Conservation (phyloP, 2,113 vertebrate genomes). For the Limanda limanda region DNA sequence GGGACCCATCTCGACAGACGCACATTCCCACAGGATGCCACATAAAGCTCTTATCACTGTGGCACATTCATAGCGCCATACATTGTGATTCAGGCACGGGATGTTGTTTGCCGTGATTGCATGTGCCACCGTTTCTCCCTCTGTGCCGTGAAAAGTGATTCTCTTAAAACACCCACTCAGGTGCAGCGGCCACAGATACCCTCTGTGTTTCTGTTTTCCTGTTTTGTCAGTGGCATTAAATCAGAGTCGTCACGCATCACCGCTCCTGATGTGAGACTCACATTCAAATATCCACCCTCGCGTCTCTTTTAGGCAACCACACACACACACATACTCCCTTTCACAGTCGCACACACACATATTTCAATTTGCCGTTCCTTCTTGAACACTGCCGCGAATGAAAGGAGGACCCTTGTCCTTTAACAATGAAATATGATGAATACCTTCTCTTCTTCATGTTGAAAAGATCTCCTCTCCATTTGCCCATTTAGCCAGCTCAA, state of each 20-base stretch:
- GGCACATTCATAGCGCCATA: slow-evolving; percentile 5
- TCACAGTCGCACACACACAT: slow-evolving; percentile 19
- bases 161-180: slow-evolving; percentile 36
- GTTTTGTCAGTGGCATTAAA: slow-evolving; percentile 31
- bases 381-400: slow-evolving; percentile 29
- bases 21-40: neutral
- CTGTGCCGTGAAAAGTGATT: slow-evolving; percentile 40
- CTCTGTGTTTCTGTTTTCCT: neutral
- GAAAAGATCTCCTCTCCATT: slow-evolving; percentile 60
- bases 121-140: slow-evolving; percentile 10
- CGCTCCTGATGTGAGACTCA: slow-evolving; percentile 20
- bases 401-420: slow-evolving; percentile 59
- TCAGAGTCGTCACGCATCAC: slow-evolving; percentile 37
- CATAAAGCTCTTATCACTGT: slow-evolving; percentile 1
- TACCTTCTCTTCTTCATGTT: slow-evolving; percentile 48
- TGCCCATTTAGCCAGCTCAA: slow-evolving; percentile 62
- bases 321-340: slow-evolving; percentile 3
- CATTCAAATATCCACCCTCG: slow-evolving; percentile 50
- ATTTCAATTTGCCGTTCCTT: slow-evolving; percentile 45
- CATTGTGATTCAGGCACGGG: slow-evolving; percentile 2
- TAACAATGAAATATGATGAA: slow-evolving; percentile 61
- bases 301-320: slow-evolving; percentile 24
- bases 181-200: slow-evolving; percentile 12
- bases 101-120: neutral
- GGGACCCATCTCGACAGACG: neutral